Conservation (phyloP, 2,797 vertebrate genomes). For the Anguilla anguilla region DNA sequence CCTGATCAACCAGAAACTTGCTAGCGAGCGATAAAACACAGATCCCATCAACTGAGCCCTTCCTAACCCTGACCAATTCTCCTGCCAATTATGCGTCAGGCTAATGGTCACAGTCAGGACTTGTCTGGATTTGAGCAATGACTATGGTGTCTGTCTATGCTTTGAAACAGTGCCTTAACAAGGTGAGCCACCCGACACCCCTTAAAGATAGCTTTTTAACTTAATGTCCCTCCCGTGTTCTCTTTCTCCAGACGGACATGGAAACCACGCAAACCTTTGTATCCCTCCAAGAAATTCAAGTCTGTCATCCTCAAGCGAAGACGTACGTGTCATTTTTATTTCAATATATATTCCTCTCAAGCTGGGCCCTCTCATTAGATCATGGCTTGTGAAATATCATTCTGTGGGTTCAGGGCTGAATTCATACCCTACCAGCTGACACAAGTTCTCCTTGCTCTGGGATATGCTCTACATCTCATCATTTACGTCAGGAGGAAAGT, state of each 20-base stretch:
- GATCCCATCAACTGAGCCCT: too few relatives aligned
- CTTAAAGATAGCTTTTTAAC: background rate
- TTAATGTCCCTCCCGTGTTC: background rate
- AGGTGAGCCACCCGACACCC: too few relatives aligned
- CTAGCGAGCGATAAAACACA: too few relatives aligned
- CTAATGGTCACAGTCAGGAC: too few relatives aligned
- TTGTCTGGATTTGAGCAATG: too few relatives aligned
- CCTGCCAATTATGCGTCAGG: too few relatives aligned
- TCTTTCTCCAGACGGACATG: conserved; percentile 64
- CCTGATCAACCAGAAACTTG: too few relatives aligned
- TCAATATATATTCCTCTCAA: background rate
- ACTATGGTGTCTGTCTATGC: too few relatives aligned
- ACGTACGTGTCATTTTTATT: conserved; percentile 66
- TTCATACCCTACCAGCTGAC: too few relatives aligned
- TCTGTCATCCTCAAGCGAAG: conserved; percentile 66
- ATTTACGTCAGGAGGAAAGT: background rate
- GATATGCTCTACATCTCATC: background rate
- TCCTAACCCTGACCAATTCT: too few relatives aligned
- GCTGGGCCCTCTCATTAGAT: background rate
- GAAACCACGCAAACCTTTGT: conserved; percentile 74
- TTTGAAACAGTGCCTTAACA: too few relatives aligned
- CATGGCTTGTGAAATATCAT: background rate
- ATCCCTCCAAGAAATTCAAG: conserved; percentile 55
- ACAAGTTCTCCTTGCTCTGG: background rate
- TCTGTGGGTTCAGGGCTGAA: background rate